Percentiles rank a stretch among this genome's conserved stretches.
Evolutionary conservation across 2,113 vertebrate genomes (phyloP).

Genomic region (Hylia prasina): DNA sequence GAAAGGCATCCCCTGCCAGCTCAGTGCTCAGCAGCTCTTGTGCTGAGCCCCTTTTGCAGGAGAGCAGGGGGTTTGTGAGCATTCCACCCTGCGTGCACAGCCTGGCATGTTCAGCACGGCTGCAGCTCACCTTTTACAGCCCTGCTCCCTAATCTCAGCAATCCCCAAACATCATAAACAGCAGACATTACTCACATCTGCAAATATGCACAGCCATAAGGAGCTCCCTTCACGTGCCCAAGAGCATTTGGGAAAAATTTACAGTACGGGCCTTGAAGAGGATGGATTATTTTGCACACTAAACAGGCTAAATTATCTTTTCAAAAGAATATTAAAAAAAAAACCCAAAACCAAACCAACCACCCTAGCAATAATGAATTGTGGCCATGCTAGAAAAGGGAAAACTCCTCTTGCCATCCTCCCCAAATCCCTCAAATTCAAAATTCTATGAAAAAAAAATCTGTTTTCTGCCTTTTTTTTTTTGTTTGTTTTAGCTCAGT

Average conservation of each 20-base stretch:
- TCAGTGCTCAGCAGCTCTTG: not conserved
- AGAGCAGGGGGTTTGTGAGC: not conserved
- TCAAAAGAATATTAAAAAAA: not conserved
- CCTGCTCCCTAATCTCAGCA: not conserved
- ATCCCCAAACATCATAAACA: not conserved
- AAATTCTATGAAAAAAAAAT: not conserved
- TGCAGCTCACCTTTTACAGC: not conserved
- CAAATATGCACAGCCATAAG: not conserved
- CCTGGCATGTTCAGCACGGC: not conserved
- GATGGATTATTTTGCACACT: not conserved
- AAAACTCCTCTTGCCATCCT: not conserved
- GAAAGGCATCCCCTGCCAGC: not conserved
- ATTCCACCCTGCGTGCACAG: not conserved
- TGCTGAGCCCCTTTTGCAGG: not conserved
- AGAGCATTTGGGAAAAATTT: not conserved
- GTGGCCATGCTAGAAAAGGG: not conserved
- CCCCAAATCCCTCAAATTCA: not conserved
- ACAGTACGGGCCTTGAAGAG: not conserved
- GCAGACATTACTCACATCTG: not conserved
- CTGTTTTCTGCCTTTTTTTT: not conserved
- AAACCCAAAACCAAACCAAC: not conserved
- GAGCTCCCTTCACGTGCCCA: not conserved
- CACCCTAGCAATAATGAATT: not conserved
- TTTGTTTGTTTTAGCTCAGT: not conserved
- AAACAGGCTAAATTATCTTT: not conserved